A percentile compares a stretch with the other conserved stretches of the same genome.
Evolutionary conservation across 2,888 invertebrate genomes (phyloP).

Genomic region (Salpingus planirostris): DNA sequence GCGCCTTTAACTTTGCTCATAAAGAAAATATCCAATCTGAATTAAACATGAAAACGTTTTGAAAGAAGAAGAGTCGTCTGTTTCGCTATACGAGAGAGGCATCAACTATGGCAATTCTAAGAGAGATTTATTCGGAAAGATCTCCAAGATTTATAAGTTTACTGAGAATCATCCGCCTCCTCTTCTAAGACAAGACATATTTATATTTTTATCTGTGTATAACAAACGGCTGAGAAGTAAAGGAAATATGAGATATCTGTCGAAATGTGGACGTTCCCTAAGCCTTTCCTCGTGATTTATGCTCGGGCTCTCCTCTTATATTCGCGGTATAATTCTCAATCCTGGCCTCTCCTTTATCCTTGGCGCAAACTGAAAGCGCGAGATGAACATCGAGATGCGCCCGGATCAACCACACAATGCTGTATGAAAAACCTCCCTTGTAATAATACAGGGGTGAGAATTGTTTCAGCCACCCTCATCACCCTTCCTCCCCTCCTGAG

Average conservation of each 20-base stretch:
- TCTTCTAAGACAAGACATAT: constrained; percentile 32
- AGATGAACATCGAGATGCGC: constrained; percentile 10
- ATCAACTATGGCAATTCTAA: constrained; percentile 23
- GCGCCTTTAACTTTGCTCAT: constrained; percentile 26
- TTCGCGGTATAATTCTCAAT: constrained; percentile 19
- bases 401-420: constrained; percentile 14
- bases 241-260: constrained; percentile 36
- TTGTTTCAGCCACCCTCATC: too few relatives aligned
- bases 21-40: constrained; percentile 34
- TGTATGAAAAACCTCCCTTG: too few relatives aligned
- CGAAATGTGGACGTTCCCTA: constrained; percentile 34
- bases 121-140: constrained; percentile 32
- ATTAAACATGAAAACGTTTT: constrained; percentile 38
- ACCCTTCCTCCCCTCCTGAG: too few relatives aligned
- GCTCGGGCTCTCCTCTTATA: constrained; percentile 11
- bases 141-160: constrained; percentile 37
- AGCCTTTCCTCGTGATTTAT: constrained; percentile 34
- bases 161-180: constrained; percentile 33
- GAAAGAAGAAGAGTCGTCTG: too few relatives aligned
- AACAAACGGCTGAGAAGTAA: constrained; percentile 33
- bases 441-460: too few relatives aligned
- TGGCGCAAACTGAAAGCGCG: too few relatives aligned
- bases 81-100: constrained; percentile 7
- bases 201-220: constrained; percentile 39
- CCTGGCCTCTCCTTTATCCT: constrained; percentile 4